phyloP scores from a whole-genome alignment of 92 coral and sea anemone genomes.

The Montipora capitata region DNA sequence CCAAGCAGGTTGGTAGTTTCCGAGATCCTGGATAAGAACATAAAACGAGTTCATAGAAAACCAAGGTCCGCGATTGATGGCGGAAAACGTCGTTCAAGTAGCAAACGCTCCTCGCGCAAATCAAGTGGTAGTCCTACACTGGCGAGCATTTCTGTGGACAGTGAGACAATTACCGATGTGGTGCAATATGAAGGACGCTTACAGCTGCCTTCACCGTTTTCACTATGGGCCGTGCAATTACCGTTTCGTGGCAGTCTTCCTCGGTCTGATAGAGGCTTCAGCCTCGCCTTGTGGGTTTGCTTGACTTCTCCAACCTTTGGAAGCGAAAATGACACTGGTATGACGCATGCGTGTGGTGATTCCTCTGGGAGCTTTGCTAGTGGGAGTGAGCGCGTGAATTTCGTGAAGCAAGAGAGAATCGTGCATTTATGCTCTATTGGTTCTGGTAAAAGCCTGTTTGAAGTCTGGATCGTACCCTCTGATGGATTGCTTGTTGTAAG shows the following conservation, averaged over 20 bases:
- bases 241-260: constrained; percentile 80
- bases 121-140: constrained; percentile 2
- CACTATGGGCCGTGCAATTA: constrained; percentile 80
- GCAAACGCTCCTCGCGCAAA: constrained; percentile 19
- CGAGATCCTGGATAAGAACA: neutral
- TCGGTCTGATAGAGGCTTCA: constrained; percentile 87
- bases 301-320: constrained; percentile 53
- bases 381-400: neutral
- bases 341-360: constrained; percentile 16
- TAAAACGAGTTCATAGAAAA: constrained; percentile 6
- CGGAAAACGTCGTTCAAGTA: constrained; percentile 30
- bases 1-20: constrained; percentile 18
- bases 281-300: constrained; percentile 91
- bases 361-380: constrained; percentile 34
- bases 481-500: constrained; percentile 56
- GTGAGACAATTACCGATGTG: constrained; percentile 20
- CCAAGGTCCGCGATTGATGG: constrained; percentile 20
- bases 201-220: constrained; percentile 82
- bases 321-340: constrained; percentile 20
- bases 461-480: constrained; percentile 83
- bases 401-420: constrained; percentile 41
- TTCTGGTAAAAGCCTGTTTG: constrained; percentile 86
- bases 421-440: constrained; percentile 92
- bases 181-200: neutral
- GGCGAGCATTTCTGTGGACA: constrained; percentile 12